Conservation (phyloP, 2,888 invertebrate species). For the Beris morrisii region DNA sequence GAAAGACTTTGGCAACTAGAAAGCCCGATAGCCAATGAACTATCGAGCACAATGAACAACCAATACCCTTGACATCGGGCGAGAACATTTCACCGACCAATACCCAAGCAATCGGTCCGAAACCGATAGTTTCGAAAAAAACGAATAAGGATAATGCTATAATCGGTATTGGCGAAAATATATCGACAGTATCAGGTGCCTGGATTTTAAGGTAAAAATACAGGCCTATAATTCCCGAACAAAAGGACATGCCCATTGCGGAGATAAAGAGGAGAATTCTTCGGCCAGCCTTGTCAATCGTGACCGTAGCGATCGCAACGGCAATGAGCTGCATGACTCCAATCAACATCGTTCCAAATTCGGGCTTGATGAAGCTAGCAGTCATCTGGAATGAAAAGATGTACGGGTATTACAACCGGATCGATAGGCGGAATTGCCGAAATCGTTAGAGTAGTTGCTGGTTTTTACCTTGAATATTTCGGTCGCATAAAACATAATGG, state of each 20-base stretch:
- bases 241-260: conserved; percentile 66
- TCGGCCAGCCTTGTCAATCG: conserved; percentile 76
- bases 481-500: conserved; percentile 72
- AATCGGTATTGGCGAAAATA: conserved; percentile 69
- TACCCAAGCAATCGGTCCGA: conserved; percentile 82
- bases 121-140: conserved; percentile 73
- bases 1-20: conserved; percentile 62
- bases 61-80: conserved; percentile 69
- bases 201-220: conserved; percentile 58
- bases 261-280: conserved; percentile 70
- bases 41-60: conserved; percentile 71
- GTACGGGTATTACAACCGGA: no score
- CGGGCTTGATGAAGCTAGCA: not conserved
- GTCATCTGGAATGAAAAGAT: not conserved
- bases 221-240: conserved; percentile 64
- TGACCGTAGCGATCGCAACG: conserved; percentile 47
- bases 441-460: no score
- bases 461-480: conserved; percentile 66
- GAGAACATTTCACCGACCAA: conserved; percentile 70
- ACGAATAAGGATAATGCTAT: conserved; percentile 69
- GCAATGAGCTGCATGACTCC: not conserved
- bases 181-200: conserved; percentile 52
- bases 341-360: not conserved
- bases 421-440: conserved; percentile 57
- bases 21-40: conserved; percentile 76